These are phyloP conservation scores for Rhinatrema bivittatum DNA, from an alignment of 2,797 vertebrate genomes.

Conservation along the genomic window DNA sequence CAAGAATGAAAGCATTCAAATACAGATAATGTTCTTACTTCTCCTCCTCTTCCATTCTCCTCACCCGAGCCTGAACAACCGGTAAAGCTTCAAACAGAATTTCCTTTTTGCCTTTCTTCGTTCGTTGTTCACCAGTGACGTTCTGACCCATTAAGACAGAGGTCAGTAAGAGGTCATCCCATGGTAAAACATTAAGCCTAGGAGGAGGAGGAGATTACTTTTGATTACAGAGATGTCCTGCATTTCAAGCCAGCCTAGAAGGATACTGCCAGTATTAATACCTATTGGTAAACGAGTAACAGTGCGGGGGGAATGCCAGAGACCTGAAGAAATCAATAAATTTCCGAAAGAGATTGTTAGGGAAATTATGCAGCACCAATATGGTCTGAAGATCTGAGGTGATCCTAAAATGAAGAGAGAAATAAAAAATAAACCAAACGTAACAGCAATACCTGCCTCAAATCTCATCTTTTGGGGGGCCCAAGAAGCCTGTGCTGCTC, in stretches of 20 bases:
- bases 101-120: conserved; percentile 52
- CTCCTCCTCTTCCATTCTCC: conserved; percentile 40
- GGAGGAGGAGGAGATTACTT: not conserved
- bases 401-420: conserved; percentile 18
- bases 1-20: accelerated
- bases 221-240: no score
- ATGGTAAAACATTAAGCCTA: conserved; percentile 56
- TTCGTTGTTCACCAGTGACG: conserved; percentile 49
- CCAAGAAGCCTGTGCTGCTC: no score
- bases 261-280: no score
- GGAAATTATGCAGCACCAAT: conserved; percentile 40
- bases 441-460: no score
- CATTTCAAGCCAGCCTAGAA: no score
- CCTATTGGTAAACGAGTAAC: conserved; percentile 33
- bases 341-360: conserved; percentile 24
- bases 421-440: not conserved
- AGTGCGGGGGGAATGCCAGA: conserved; percentile 31
- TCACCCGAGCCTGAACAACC: conserved; percentile 52
- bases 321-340: conserved; percentile 30
- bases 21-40: conserved; percentile 6
- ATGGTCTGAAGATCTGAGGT: conserved; percentile 33
- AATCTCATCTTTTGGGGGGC: no score
- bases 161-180: conserved; percentile 59
- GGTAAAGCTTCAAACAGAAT: conserved; percentile 42
- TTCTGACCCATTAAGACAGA: conserved; percentile 66